Percentiles rank a stretch among this genome's conserved stretches.
phyloP scores from a whole-genome alignment of 1,140 invertebrate genomes.

The Maconellicoccus hirsutus region DNA sequence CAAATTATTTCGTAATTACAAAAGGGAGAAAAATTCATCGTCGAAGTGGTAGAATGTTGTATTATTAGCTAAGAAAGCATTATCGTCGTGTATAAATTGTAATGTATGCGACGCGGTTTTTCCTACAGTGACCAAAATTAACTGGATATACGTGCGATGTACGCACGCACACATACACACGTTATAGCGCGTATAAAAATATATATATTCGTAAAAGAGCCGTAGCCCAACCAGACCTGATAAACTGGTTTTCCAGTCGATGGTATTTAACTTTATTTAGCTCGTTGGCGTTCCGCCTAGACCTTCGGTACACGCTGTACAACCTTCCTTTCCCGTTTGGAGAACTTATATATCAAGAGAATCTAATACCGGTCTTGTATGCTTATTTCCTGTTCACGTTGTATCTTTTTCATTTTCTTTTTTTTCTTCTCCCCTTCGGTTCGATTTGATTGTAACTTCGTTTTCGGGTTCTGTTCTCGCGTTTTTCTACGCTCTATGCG shows the following conservation, averaged over 20 bases:
- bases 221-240: constrained; percentile 12
- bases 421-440: not conserved
- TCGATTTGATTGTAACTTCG: not conserved
- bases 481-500: no score
- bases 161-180: no score
- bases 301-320: not conserved
- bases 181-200: no score
- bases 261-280: constrained; percentile 21
- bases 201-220: constrained; percentile 13
- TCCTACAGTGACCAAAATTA: constrained; percentile 15
- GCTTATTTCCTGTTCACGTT: constrained; percentile 3
- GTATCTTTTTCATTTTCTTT: not conserved
- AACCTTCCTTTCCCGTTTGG: constrained; percentile 13
- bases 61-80: no score
- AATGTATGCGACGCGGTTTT: not conserved
- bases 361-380: constrained; percentile 16
- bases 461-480: no score
- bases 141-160: constrained; percentile 8
- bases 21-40: no score
- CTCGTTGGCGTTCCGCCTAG: constrained; percentile 14
- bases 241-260: constrained; percentile 20
- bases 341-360: constrained; percentile 5
- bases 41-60: no score
- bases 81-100: no score
- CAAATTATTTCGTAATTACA: no score